Base-by-base conservation (phyloP, 2,113 vertebrate genomes). In the Toxostoma redivivum region DNA sequence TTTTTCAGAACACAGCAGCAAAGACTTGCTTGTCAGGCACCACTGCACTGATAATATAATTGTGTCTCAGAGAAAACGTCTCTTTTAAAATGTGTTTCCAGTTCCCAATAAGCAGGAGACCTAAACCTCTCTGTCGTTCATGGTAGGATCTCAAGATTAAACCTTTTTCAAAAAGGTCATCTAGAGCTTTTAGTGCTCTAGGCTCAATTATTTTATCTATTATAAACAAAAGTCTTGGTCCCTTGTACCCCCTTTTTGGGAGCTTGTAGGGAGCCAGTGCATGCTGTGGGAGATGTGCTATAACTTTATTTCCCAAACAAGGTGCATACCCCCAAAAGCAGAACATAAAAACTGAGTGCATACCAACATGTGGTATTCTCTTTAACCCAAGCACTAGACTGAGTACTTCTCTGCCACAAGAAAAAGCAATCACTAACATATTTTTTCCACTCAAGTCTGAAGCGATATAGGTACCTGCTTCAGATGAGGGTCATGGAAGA, bases 401-500 rank as follows among this genome's bases (percentile, higher is more conserved):
- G 27, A 54, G 16, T 37, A 25, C 48, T 72, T 27, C 64, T 67
- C 62, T 92, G 64, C 48, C 12, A 7, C 11, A 58, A 57, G 70
- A 72, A 76, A 23, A 76, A 84, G 80, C 38, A 53, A 60, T 21
- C 37, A 44, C 19, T 44, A 56, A 27, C 16, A 30, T 11, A 13
- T 28, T 62, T 66, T 85, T 64, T n/a, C 45, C 3, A 2, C 53
- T 77, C 22, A 45, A 40, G 38, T 38, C 57, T 70, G 78, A 87
- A 70, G 56, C 31, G 61, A 84, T 86, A 61, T 6, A 61, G n/a
- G 37, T 45, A 70, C 11, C 50, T 81, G 58, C 64, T 83, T 92
- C 76, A 73, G 47, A 58, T 0, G 0, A 83, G 47, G 67, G 47
- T 28, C 2, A 0, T 9, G 1, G 28, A 70, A 80, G 24, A 93